These are phyloP conservation scores for Rachycentron canadum DNA, from an alignment of 2,797 vertebrate genomes.

Conservation along the genomic window DNA sequence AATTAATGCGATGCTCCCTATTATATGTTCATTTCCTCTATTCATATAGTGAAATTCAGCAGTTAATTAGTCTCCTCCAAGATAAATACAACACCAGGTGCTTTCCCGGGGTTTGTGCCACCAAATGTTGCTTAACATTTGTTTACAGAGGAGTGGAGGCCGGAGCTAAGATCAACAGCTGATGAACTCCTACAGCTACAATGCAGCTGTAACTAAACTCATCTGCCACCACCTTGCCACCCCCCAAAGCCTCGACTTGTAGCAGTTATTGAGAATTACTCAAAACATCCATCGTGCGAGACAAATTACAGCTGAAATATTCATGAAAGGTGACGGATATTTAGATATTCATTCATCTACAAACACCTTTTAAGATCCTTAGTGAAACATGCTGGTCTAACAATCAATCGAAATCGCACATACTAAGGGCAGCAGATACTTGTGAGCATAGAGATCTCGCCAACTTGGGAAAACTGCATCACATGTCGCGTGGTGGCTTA, in stretches of 20 bases:
- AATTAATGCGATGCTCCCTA: not conserved
- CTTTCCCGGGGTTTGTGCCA: slow-evolving; percentile 54
- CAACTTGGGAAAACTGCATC: slow-evolving; percentile 47
- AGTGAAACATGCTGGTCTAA: not conserved
- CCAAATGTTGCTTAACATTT: slow-evolving; percentile 77
- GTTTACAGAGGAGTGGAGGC: slow-evolving; percentile 64
- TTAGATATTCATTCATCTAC: not conserved
- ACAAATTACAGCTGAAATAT: not conserved
- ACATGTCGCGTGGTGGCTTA: slow-evolving; percentile 28
- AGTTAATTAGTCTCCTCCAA: slow-evolving; percentile 20
- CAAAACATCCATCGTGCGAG: not conserved
- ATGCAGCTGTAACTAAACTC: slow-evolving; percentile 20
- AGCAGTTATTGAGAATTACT: not conserved
- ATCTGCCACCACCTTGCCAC: not conserved
- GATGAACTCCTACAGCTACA: slow-evolving; percentile 59
- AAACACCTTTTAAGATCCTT: not conserved
- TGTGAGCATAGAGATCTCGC: slow-evolving; percentile 10
- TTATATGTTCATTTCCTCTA: not conserved
- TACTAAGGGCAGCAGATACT: slow-evolving; percentile 17
- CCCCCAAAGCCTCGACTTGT: not conserved
- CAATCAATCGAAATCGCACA: slow-evolving; percentile 4
- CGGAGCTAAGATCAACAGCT: slow-evolving; percentile 65
- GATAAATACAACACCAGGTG: slow-evolving; percentile 66
- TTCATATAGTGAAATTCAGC: slow-evolving; percentile 11
- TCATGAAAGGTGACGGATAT: not conserved